A percentile compares a stretch with the other conserved stretches of the same genome.
Evolutionary conservation across 1,140 invertebrate genomes (phyloP).

Genomic region (Leptestheria dahalacensis): DNA sequence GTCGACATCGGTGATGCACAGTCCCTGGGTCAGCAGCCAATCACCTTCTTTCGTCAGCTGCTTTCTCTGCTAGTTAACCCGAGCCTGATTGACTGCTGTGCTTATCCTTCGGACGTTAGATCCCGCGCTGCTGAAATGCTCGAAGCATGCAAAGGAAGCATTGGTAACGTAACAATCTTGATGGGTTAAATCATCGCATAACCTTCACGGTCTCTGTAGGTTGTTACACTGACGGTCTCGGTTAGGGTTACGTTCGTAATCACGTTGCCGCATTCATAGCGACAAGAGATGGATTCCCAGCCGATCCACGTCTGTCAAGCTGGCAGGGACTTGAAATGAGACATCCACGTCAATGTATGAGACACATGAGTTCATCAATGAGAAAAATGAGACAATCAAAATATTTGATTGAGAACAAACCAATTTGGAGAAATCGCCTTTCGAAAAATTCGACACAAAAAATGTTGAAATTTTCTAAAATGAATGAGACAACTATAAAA

Average conservation of each 20-base stretch:
- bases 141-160: neutral
- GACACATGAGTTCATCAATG: too few relatives aligned
- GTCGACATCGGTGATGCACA: slow-evolving; percentile 51
- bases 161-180: neutral
- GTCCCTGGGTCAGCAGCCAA: slow-evolving; percentile 41
- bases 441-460: too few relatives aligned
- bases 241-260: slow-evolving; percentile 78
- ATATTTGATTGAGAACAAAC: too few relatives aligned
- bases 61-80: neutral
- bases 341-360: too few relatives aligned
- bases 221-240: slow-evolving; percentile 83
- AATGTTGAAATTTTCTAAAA: too few relatives aligned
- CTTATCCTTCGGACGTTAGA: neutral
- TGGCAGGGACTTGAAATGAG: too few relatives aligned
- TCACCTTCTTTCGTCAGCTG: slow-evolving; percentile 43
- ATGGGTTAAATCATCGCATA: neutral
- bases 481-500: too few relatives aligned
- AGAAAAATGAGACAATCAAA: too few relatives aligned
- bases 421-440: too few relatives aligned
- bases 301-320: too few relatives aligned
- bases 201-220: slow-evolving; percentile 35
- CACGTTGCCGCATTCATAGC: slow-evolving; percentile 82
- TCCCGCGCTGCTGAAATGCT: neutral
- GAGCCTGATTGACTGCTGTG: neutral
- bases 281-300: slow-evolving; percentile 58